Evolutionary conservation across 92 coral and sea anemone species (phyloP), one percentile per base, ranked within the genome.

Genomic region (Bergia puertoricense): DNA sequence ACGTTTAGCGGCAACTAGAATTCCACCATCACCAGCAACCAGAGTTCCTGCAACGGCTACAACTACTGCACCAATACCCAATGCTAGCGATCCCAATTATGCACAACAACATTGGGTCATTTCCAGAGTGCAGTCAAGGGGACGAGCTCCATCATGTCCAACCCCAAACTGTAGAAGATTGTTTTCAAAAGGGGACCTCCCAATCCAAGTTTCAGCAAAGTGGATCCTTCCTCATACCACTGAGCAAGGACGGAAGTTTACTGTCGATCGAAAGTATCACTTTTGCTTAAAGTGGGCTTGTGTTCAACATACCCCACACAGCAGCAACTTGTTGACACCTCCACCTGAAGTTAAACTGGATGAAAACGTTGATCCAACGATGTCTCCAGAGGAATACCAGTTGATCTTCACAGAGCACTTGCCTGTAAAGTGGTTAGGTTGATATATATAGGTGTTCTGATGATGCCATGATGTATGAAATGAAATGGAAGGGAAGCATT

Each of bases 251-350:
- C 74, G 76, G 51, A 87, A 86, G 80, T 81, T 86, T 75, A 89
- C 76, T 68, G 74, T 76, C 46, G 85, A 89, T 46, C 50, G 89
- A 43, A 89, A 84, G 62, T 89, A 59, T 76, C 91, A 89, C 87
- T 91, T 91, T 77, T 90, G 92, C 90, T 86, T 90, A 85, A 86
- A 86, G 67, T 91, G 93, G 93, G 57, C 84, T n/a, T 90, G 92
- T 77, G 72, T 90, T 68, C 68, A 86, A 44, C 69, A 85, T 18
- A 56, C 46, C 8, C 90, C 92, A 6, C 74, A 74, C 40, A 80
- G 56, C 73, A 86, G 90, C 85, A 91, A 88, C 59, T 86, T 85
- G 44, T 74, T 68, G 86, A 39, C 90, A 9, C 94, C 92, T 20
- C 92, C 90, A 2, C 56, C 22, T 39, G 86, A 89, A 51, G 71